phyloP scores from a whole-genome alignment of 2,797 vertebrate species.

The Nyctibius grandis region DNA sequence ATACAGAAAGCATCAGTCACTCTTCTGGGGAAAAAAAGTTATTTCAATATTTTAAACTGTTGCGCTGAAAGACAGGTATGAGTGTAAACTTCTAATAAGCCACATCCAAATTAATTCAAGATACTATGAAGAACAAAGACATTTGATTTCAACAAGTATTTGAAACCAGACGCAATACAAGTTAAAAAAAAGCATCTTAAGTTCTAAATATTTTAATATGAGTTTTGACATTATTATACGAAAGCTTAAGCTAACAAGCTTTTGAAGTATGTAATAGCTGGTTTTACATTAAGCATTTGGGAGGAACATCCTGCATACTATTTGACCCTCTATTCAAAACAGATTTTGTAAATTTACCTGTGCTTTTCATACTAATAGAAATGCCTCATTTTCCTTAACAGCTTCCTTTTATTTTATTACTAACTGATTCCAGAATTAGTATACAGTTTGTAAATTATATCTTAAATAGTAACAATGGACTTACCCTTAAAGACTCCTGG shows the following conservation, averaged over 20 bases:
- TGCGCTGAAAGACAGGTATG: neutral
- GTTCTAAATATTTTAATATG: neutral
- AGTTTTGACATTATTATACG: neutral
- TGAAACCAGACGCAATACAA: neutral
- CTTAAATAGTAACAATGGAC: conserved; percentile 28
- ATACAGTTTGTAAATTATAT: neutral
- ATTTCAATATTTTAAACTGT: neutral
- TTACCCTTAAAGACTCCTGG: conserved; percentile 96
- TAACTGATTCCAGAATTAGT: neutral
- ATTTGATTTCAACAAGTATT: neutral
- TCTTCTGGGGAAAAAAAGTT: neutral
- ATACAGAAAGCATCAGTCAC: neutral
- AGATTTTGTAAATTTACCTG: neutral
- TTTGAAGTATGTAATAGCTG: neutral
- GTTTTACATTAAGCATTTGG: neutral
- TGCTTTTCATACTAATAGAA: neutral
- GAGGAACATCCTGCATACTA: neutral
- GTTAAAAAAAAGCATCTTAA: neutral
- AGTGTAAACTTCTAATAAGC: neutral
- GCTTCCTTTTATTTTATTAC: neutral
- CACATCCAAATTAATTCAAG: neutral
- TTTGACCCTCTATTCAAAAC: neutral
- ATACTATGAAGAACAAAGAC: neutral
- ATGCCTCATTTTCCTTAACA: neutral
- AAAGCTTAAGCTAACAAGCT: neutral